Conservation (phyloP, 2,888 invertebrate species). For the Saturnia pavonia region DNA sequence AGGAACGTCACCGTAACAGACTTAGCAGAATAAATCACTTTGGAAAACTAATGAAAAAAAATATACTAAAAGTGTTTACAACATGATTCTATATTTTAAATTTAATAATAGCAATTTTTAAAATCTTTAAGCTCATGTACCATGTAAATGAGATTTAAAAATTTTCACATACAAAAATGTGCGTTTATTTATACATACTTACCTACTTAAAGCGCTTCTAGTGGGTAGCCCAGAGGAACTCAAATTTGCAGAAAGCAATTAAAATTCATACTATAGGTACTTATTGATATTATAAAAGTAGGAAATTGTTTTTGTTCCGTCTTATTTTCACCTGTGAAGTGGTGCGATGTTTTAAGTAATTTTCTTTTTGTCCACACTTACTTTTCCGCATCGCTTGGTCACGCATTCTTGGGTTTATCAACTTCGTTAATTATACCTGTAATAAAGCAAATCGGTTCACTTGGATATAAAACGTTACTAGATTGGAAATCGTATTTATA, state of each 20-base stretch:
- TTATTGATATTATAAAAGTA: not conserved
- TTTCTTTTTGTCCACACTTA: constrained; percentile 53
- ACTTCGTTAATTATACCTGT: constrained; percentile 34
- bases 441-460: constrained; percentile 17
- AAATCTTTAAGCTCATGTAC: no score
- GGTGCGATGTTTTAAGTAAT: constrained; percentile 20
- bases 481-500: not conserved
- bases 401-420: constrained; percentile 40
- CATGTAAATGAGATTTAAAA: no score
- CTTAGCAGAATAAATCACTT: no score
- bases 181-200: no score
- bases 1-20: no score
- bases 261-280: not conserved
- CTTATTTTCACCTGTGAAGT: not conserved
- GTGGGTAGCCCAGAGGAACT: not conserved
- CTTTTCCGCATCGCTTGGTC: constrained; percentile 48
- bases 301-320: not conserved
- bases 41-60: no score
- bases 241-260: not conserved
- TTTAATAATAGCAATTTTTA: no score
- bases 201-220: not conserved
- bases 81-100: no score
- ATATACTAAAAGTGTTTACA: no score
- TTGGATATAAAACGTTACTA: constrained; percentile 14
- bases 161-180: no score